Evolutionary conservation across 2,113 vertebrate species (phyloP).

Genomic region (Poicephalus gulielmi): DNA sequence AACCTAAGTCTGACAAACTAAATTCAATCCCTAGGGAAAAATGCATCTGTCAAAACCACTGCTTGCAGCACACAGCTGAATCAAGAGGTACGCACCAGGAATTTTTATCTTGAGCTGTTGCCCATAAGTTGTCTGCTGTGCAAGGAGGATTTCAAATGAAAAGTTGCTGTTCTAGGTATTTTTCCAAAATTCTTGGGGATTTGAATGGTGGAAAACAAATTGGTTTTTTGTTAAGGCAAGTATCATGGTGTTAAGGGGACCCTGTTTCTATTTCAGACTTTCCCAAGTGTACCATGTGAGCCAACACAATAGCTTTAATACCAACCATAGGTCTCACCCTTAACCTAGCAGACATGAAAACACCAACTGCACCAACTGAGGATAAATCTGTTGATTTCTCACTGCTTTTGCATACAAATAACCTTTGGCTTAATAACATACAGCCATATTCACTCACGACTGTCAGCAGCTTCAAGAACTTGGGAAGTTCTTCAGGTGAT

Average conservation of each 20-base stretch:
- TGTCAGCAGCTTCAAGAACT: background rate
- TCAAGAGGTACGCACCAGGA: background rate
- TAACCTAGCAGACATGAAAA: background rate
- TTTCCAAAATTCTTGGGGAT: background rate
- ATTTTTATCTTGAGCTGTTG: background rate
- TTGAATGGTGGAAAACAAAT: background rate
- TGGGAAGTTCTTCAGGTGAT: background rate
- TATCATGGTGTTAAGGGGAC: background rate
- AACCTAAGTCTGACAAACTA: conserved; percentile 49
- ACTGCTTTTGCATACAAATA: background rate
- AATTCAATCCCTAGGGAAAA: conserved; percentile 39
- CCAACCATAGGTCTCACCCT: background rate
- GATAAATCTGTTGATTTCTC: background rate
- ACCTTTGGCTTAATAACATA: background rate
- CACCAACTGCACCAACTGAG: background rate
- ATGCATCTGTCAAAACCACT: conserved; percentile 50
- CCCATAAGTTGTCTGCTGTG: background rate
- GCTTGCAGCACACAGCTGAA: background rate
- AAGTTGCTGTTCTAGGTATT: background rate
- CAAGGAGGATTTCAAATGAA: background rate
- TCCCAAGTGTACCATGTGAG: rapidly evolving
- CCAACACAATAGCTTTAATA: background rate
- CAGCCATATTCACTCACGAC: background rate
- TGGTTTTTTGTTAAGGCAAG: background rate
- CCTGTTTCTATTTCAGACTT: background rate